Conservation (phyloP, 2,113 vertebrate species). For the Nycticryphes semicollaris region DNA sequence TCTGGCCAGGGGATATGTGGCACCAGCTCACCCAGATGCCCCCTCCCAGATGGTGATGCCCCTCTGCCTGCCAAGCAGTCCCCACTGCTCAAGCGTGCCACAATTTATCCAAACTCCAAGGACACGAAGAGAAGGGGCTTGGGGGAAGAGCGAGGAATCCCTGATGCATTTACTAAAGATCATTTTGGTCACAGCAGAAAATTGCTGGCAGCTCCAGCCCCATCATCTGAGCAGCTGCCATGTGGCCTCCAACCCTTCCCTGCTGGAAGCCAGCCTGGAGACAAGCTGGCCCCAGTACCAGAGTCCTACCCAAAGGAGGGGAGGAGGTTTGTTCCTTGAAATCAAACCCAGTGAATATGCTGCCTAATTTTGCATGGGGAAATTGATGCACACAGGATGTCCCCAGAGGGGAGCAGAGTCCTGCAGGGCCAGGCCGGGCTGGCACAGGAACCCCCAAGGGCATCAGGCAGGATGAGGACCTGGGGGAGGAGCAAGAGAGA, state of each 20-base stretch:
- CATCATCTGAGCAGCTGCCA: constrained; percentile 14
- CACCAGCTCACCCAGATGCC: neutral
- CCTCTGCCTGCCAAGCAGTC: neutral
- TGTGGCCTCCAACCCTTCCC: constrained; percentile 12
- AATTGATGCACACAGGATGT: neutral
- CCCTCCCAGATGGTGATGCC: neutral
- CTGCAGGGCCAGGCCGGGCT: neutral
- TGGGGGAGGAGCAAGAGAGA: neutral
- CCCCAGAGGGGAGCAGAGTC: neutral
- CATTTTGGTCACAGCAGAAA: constrained; percentile 32
- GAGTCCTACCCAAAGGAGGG: neutral
- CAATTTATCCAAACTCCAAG: neutral
- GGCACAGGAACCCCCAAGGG: neutral
- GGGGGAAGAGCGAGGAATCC: neutral
- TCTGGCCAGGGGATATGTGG: neutral
- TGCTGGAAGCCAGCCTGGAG: constrained; percentile 38
- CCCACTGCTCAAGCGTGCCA: rapidly evolving
- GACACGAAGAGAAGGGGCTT: rapidly evolving
- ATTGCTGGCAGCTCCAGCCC: constrained; percentile 14
- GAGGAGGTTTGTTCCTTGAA: constrained; percentile 20
- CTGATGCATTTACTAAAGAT: neutral
- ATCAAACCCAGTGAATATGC: neutral
- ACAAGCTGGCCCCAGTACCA: neutral
- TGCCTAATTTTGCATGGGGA: neutral
- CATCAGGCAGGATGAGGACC: neutral